Evolutionary conservation across 2,113 vertebrate species (phyloP), one percentile per base, ranked within the genome.

Genomic region (Leucopternis melanops): DNA sequence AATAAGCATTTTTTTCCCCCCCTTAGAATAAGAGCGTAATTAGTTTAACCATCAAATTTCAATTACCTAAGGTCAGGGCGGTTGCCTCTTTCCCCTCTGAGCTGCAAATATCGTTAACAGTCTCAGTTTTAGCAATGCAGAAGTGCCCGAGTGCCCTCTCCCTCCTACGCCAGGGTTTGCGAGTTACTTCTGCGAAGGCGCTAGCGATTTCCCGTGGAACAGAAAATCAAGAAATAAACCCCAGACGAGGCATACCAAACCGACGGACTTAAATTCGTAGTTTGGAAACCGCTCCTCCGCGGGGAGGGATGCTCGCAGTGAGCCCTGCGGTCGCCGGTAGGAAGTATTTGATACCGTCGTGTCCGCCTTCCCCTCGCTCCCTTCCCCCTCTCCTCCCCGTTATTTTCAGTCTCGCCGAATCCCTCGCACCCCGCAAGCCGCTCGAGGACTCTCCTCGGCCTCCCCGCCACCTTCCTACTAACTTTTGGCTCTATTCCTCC

Each of bases 21-120:
- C 91, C 88, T 97, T 69, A 94, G 84, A 98, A 98, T 97, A 95
- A 97, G 92, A 92, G 38, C 27, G 7, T 95, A 97, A 98, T 98
- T 98, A 97, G 97, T 97, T 98, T 96, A 96, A 88, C 90, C 96
- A 97, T 97, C 97, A 97, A 96, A 97, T 98, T 98, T 97, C 97
- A 97, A 97, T 98, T 97, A 98, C 62, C 87, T 86, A 95, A 96
- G 97, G 96, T 97, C 94, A 97, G 94, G 82, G 90, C 90, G 38
- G 83, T 65, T 96, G 94, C 57, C 90, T 92, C 77, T 82, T 95
- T 95, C 65, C 92, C 92, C 95, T 86, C 87, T 86, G 95, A 97
- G 94, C 92, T 95, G 92, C 95, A 96, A 92, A 96, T 91, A 96
- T 61, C 67, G 81, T 96, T 97, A 97, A 92, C 78, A 96, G 62